Percentiles rank a stretch among this genome's conserved stretches.
These are phyloP conservation scores for Ophiothrix spiculata DNA, from an alignment of 35 echinoderm and acorn worm species.

Conservation along the genomic window DNA sequence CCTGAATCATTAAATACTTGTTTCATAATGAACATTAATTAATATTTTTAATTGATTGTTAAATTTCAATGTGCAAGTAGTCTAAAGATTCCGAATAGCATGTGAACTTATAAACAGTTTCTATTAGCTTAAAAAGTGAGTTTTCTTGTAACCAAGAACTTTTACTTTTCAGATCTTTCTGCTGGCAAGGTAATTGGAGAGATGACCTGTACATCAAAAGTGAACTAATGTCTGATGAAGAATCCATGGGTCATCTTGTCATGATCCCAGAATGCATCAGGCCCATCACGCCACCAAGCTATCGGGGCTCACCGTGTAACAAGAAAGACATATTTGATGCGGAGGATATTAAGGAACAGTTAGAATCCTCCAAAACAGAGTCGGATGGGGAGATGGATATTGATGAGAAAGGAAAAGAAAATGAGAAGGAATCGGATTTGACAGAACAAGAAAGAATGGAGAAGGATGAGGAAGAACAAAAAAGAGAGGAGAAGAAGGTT, in stretches of 20 bases:
- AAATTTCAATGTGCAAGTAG: neutral
- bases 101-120: neutral
- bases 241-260: constrained; percentile 1
- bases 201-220: constrained; percentile 18
- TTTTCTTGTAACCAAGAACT: neutral
- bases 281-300: neutral
- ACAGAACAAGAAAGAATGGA: neutral
- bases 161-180: constrained; percentile 15
- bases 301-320: neutral
- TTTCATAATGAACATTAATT: neutral
- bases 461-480: neutral
- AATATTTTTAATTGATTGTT: neutral
- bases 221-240: neutral
- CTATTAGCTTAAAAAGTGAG: neutral
- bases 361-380: neutral
- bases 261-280: neutral
- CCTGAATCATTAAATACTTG: too few relatives aligned
- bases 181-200: constrained; percentile 35
- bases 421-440: constrained; percentile 3
- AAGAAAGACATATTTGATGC: neutral
- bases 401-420: neutral
- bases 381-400: neutral
- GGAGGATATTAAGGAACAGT: neutral
- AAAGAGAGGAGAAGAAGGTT: neutral
- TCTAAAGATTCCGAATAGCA: neutral